phyloP scores from a whole-genome alignment of 1,140 invertebrate genomes.

The Stegodyphus mimosarum region DNA sequence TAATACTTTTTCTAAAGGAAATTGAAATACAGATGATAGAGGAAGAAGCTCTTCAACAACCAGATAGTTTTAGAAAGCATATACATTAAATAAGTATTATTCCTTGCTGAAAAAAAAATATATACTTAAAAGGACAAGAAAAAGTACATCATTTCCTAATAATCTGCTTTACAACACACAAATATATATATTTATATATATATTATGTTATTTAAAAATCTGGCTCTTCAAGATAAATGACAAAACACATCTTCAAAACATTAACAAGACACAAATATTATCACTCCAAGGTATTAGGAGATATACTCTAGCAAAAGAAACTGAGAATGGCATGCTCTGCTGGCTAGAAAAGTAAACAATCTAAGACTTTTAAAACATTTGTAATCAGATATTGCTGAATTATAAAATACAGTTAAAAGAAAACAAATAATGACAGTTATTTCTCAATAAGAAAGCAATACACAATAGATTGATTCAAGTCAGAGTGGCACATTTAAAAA shows the following conservation, averaged over 20 bases:
- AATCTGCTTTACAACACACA: background rate
- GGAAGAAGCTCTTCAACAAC: too few species aligned
- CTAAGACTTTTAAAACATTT: background rate
- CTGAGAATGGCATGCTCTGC: background rate
- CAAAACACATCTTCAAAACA: background rate
- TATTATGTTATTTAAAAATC: background rate
- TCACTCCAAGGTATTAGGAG: background rate
- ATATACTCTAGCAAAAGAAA: background rate
- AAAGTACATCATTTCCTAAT: background rate
- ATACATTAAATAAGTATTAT: too few species aligned
- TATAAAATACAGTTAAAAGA: too few species aligned
- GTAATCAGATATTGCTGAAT: too few species aligned
- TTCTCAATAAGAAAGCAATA: too few species aligned
- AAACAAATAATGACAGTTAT: too few species aligned
- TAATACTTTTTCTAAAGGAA: too few species aligned
- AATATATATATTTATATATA: background rate
- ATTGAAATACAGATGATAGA: too few species aligned
- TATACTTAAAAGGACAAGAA: background rate
- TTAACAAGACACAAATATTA: background rate
- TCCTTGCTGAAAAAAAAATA: too few species aligned
- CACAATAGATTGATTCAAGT: too few species aligned
- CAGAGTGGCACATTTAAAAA: background rate
- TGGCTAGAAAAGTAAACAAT: background rate
- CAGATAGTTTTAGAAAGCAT: too few species aligned
- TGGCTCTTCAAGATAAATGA: background rate